Evolutionary conservation across 2,888 invertebrate genomes (phyloP).

Genomic region (Euphydryas editha): DNA sequence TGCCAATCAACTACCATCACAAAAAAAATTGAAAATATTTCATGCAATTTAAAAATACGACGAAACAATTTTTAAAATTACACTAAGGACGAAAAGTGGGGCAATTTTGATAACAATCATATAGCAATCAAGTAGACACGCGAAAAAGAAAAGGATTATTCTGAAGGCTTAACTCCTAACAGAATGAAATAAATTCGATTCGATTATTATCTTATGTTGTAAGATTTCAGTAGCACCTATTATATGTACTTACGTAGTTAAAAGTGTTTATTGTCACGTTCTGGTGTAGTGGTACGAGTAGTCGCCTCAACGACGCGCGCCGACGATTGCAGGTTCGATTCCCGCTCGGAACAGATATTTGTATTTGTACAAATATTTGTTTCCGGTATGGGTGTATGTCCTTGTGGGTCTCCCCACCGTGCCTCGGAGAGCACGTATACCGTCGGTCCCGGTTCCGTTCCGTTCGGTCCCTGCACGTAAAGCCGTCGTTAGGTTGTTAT

Average conservation of each 20-base stretch:
- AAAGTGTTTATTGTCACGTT: not conserved
- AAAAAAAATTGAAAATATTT: not conserved
- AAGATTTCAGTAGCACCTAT: not conserved
- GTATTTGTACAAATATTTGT: too few species aligned
- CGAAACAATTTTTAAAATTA: conserved; percentile 27
- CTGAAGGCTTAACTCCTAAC: conserved; percentile 38
- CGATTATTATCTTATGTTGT: not conserved
- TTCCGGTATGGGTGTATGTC: too few species aligned
- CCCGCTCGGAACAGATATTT: too few species aligned
- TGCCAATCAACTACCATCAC: too few species aligned
- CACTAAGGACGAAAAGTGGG: conserved; percentile 39
- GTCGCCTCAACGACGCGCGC: too few species aligned
- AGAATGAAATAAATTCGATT: not conserved
- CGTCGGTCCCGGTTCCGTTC: too few species aligned
- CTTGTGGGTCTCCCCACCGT: too few species aligned
- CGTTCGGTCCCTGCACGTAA: too few species aligned
- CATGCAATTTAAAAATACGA: conserved; percentile 8
- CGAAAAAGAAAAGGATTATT: conserved; percentile 42
- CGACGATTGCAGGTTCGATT: too few species aligned
- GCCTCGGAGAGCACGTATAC: too few species aligned
- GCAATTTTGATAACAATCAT: conserved; percentile 45
- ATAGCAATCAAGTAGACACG: conserved; percentile 42
- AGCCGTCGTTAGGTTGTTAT: too few species aligned
- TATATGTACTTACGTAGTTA: not conserved
- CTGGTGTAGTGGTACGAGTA: too few species aligned